Base-by-base conservation (phyloP, 2,113 vertebrate species). In the Ellobius talpinus region DNA sequence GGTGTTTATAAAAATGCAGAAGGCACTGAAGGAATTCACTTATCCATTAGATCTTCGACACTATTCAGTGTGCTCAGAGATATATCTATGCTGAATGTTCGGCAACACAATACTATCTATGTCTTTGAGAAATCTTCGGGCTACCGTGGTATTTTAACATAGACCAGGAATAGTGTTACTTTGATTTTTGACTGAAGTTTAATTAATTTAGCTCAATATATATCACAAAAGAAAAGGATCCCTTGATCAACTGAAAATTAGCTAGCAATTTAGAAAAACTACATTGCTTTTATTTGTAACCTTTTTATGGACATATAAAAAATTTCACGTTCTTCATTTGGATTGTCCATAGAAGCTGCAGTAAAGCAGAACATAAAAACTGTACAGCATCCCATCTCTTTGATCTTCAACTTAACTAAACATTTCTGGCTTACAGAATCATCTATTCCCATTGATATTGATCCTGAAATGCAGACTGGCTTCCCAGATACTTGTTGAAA, bases 321-420 rank as follows among this genome's bases (percentile, higher is more conserved):
- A 96, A 90, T 68, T 91, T 92, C 52, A 65, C 87, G 50, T 84
- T 93, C 55, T 92, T 33, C 74, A 74, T 45, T 55, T 90, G 68
- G 31, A 79, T 94, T 66, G 7, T 87, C 87, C 85, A 72, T 70
- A 55, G 79, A 97, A 91, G 70, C 8, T 70, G 26, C 16, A 95
- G 50, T 96, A 95, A 97, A 94, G 87, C 50, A 85, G 61, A 91
- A 55, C 45, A 52, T 93, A 42, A 70, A 87, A 82, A 55, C 33
- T n/a, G 63, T 73, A 7, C 11, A 65, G 17, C 66, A 21, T 39
- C 11, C 45, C 24, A 24, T 92, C 47, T 74, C 31, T 87, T 94
- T 79, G 73, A 36, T 78, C 72, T 95, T 50, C 52, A 72, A 63
- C 81, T 94, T 95, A 93, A 93, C 96, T 91, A 93, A 87, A 72